Evolutionary conservation across 2,113 vertebrate genomes (phyloP).

Genomic region (Onychostoma macrolepis): DNA sequence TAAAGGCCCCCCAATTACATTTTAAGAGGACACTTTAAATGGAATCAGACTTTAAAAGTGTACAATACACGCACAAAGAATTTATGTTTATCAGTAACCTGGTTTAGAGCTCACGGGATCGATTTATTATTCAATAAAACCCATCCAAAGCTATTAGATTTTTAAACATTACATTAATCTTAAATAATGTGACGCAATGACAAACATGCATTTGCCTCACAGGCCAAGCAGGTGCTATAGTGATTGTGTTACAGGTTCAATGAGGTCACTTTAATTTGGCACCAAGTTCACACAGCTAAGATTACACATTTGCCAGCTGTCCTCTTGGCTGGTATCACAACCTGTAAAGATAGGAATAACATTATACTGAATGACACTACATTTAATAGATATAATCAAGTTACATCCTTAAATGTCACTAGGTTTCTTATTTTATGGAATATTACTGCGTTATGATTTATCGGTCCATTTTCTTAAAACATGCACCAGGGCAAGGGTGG

Average conservation of each 20-base stretch:
- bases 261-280: slow-evolving; percentile 28
- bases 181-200: not conserved
- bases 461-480: not conserved
- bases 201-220: not conserved
- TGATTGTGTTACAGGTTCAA: not conserved
- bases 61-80: not conserved
- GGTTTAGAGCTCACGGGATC: not conserved
- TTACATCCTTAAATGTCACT: not conserved
- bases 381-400: not conserved
- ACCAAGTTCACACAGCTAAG: not conserved
- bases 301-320: slow-evolving; percentile 37
- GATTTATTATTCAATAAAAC: not conserved
- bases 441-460: not conserved
- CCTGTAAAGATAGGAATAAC: not conserved
- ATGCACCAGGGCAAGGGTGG: not conserved
- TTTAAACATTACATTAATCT: not conserved
- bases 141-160: not conserved
- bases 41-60: not conserved
- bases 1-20: not conserved
- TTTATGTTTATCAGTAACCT: not conserved
- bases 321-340: not conserved
- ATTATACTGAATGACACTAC: not conserved
- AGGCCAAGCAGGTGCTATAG: not conserved
- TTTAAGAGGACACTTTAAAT: too few relatives aligned
- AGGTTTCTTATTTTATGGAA: not conserved